A percentile compares a stretch with the other conserved stretches of the same genome.
phyloP scores from a whole-genome alignment of 2,113 vertebrate genomes.

The Struthidea cinerea region DNA sequence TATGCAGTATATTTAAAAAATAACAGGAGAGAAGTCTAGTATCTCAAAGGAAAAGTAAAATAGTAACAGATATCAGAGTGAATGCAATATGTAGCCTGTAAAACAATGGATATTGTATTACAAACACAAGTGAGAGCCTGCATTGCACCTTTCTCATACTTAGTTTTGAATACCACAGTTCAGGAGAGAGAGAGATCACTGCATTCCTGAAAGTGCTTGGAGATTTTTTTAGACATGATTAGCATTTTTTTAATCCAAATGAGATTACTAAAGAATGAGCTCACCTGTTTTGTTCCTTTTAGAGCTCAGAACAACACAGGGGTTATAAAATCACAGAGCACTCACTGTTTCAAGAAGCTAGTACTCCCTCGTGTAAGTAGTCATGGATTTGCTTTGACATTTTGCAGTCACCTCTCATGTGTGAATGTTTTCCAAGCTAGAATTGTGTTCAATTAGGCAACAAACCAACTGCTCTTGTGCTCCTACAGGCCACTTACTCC shows the following conservation, averaged over 20 bases:
- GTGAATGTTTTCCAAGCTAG: background rate
- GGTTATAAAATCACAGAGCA: background rate
- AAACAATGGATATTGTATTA: background rate
- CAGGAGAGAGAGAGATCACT: background rate
- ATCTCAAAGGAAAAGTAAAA: background rate
- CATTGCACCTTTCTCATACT: background rate
- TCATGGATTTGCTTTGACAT: background rate
- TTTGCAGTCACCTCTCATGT: background rate
- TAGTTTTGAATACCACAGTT: background rate
- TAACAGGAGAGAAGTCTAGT: background rate
- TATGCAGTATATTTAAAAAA: background rate
- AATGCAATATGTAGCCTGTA: background rate
- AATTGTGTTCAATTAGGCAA: background rate
- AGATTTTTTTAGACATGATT: slow-evolving; percentile 21
- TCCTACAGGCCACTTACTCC: background rate
- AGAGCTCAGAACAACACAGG: background rate
- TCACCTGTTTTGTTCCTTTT: slow-evolving; percentile 46
- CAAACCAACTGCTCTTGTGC: background rate
- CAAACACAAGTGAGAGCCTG: background rate
- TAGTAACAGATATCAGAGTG: background rate
- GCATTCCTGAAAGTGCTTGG: background rate
- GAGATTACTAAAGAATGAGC: slow-evolving; percentile 10
- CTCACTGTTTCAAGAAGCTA: background rate
- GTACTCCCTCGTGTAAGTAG: background rate
- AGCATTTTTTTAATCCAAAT: background rate